phyloP scores from a whole-genome alignment of 2,113 vertebrate species.

The Mirza zaza region DNA sequence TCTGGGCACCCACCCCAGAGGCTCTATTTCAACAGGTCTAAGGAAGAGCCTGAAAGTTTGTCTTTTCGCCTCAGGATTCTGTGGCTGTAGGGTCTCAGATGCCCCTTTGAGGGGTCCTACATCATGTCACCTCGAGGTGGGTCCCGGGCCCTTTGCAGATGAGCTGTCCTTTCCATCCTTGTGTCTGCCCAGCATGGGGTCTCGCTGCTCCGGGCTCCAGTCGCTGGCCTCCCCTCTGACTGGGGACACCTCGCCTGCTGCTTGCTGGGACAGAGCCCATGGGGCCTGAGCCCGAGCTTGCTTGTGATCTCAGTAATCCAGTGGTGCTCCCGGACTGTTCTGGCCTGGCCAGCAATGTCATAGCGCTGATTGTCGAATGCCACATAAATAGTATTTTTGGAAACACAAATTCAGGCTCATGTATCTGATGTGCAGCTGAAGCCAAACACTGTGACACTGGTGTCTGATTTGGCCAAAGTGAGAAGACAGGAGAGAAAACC shows the following conservation, averaged over 20 bases:
- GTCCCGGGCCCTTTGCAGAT: accelerated
- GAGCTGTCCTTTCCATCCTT: accelerated
- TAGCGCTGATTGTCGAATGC: not conserved
- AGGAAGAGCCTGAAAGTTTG: not conserved
- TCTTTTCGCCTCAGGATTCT: not conserved
- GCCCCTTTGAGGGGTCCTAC: accelerated
- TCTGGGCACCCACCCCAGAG: not conserved
- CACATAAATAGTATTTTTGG: not conserved
- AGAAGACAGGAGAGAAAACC: no score
- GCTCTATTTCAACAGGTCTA: not conserved
- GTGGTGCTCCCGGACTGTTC: not conserved
- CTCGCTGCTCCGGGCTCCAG: accelerated
- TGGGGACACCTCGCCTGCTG: no score
- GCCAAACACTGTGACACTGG: no score
- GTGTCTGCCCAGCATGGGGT: no score
- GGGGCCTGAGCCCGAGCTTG: not conserved
- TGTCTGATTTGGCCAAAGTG: no score
- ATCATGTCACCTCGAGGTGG: not conserved
- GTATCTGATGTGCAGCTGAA: no score
- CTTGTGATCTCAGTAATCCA: not conserved
- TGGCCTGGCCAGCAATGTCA: not conserved
- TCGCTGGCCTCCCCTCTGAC: no score
- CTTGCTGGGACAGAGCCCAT: accelerated
- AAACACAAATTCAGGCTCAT: no score
- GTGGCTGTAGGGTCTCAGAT: not conserved